These are phyloP conservation scores for Melanotaenia parkinsoni DNA, from an alignment of 2,797 vertebrate species.

Conservation along the genomic window DNA sequence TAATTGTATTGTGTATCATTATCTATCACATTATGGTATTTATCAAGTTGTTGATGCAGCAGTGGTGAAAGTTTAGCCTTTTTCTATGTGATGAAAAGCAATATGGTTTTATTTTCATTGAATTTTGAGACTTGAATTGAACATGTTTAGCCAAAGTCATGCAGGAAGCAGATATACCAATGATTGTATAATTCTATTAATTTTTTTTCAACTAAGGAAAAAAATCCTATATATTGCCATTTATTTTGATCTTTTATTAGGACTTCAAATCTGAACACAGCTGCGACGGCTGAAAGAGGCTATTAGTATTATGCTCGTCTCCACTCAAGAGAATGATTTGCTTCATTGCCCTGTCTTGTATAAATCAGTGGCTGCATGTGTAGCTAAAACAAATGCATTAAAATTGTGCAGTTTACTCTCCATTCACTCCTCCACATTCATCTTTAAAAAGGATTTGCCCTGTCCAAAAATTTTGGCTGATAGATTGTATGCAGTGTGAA, in stretches of 20 bases:
- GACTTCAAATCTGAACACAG: constrained; percentile 50
- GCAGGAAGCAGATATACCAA: constrained; percentile 9
- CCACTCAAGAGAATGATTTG: constrained; percentile 27
- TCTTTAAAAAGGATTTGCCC: not conserved
- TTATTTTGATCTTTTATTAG: constrained; percentile 34
- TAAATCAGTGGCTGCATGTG: constrained; percentile 35
- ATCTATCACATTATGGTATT: not conserved
- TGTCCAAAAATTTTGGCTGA: constrained; percentile 34
- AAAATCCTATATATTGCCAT: constrained; percentile 39
- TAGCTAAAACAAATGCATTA: constrained; percentile 28
- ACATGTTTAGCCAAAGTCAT: constrained; percentile 23
- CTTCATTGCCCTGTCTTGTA: constrained; percentile 34
- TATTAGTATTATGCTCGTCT: constrained; percentile 3
- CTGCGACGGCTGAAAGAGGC: constrained; percentile 59
- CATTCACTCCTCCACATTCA: constrained; percentile 2
- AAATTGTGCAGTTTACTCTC: constrained; percentile 14
- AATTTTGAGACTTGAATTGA: not conserved
- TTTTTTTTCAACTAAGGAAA: not conserved
- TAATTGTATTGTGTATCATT: not conserved
- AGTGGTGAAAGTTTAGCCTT: not conserved
- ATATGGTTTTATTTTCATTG: not conserved
- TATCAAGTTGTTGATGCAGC: not conserved
- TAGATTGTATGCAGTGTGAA: constrained; percentile 16
- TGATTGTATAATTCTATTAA: not conserved
- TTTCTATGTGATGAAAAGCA: not conserved